phyloP scores from a whole-genome alignment of 2,888 invertebrate genomes.

The Dynastes hyllus region DNA sequence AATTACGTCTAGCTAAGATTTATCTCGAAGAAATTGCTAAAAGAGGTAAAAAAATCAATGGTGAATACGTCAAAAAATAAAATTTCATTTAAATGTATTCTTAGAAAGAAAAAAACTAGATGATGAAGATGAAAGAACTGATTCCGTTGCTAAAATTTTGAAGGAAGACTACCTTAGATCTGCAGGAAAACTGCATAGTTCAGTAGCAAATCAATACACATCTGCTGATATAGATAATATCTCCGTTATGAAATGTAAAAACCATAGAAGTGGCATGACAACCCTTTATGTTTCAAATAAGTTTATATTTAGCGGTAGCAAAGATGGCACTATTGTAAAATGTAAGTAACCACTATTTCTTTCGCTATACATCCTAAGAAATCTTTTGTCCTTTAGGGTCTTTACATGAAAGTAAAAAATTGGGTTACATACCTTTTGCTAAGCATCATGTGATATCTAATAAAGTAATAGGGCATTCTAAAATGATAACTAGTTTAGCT shows the following conservation, averaged over 20 bases:
- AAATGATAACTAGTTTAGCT: conserved; percentile 78
- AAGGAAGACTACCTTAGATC: conserved; percentile 91
- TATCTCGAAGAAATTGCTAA: conserved; percentile 90
- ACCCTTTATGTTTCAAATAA: conserved; percentile 85
- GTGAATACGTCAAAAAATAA: too few species aligned
- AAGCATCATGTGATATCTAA: conserved; percentile 60
- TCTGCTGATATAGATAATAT: conserved; percentile 69
- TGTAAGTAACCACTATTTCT: conserved; percentile 73
- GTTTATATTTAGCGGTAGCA: conserved; percentile 87
- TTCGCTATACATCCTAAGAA: conserved; percentile 6
- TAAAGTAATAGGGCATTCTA: conserved; percentile 63
- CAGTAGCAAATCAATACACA: conserved; percentile 80
- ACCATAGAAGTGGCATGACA: conserved; percentile 86
- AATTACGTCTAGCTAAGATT: conserved; percentile 90
- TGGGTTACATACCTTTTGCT: conserved; percentile 74
- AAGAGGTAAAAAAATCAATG: conserved; percentile 73
- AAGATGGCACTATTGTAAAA: conserved; percentile 91
- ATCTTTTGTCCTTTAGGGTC: conserved; percentile 71
- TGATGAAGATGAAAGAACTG: conserved; percentile 8
- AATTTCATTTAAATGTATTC: not conserved
- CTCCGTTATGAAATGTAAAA: conserved; percentile 80
- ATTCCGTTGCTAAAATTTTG: conserved; percentile 67
- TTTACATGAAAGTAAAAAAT: conserved; percentile 77
- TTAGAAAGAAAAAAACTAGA: conserved; percentile 28
- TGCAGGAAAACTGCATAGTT: conserved; percentile 84